These are phyloP conservation scores for Regulus satrapa DNA, from an alignment of 2,113 vertebrate genomes.

Conservation along the genomic window DNA sequence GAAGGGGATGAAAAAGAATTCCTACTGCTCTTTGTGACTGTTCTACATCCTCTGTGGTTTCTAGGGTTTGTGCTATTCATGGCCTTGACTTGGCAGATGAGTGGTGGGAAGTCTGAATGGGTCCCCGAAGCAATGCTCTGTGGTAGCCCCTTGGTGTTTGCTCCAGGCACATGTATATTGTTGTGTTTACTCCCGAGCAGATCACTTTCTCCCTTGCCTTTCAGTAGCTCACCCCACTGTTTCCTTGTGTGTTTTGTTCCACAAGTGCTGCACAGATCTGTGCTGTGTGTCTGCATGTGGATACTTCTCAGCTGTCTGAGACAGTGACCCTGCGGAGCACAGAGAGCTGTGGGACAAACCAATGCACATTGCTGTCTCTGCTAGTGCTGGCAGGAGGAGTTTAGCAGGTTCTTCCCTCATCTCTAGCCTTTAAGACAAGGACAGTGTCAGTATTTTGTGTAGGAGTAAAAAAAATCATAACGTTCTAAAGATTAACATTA, in stretches of 20 bases:
- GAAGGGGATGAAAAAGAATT: not conserved
- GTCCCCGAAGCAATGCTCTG: not conserved
- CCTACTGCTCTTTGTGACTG: not conserved
- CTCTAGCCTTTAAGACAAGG: not conserved
- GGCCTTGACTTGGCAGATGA: not conserved
- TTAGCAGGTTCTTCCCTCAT: not conserved
- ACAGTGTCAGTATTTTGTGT: not conserved
- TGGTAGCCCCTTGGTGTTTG: not conserved
- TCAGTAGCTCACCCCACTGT: not conserved
- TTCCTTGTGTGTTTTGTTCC: not conserved
- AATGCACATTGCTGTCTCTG: not conserved
- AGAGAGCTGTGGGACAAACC: not conserved
- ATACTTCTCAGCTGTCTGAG: not conserved
- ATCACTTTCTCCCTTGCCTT: not conserved
- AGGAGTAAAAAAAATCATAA: not conserved
- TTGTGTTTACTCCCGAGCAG: not conserved
- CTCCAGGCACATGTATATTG: not conserved
- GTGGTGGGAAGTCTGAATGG: not conserved
- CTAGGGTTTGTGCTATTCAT: not conserved
- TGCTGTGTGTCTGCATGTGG: not conserved
- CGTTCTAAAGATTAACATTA: not conserved
- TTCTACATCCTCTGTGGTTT: not conserved
- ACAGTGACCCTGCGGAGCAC: accelerated
- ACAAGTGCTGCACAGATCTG: accelerated
- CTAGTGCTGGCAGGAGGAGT: not conserved